Percentiles rank a stretch among this genome's conserved stretches.
These are phyloP conservation scores for Cynodonichthys magdalenae DNA, from an alignment of 2,797 vertebrate genomes.

Conservation along the genomic window DNA sequence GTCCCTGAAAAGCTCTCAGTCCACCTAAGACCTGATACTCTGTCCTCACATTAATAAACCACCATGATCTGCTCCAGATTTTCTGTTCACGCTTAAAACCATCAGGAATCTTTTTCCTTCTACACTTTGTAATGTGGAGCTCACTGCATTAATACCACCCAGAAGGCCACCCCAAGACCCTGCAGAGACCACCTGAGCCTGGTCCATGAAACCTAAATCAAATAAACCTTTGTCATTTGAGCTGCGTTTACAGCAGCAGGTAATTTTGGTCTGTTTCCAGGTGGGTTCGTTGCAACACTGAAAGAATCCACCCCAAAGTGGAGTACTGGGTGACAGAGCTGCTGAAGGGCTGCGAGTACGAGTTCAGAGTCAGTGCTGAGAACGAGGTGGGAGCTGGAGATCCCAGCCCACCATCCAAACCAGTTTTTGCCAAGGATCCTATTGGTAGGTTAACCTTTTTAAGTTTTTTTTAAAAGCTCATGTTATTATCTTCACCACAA, in stretches of 20 bases:
- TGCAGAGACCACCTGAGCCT: too few relatives aligned
- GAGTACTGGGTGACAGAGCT: slow-evolving; percentile 94
- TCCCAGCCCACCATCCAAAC: slow-evolving; percentile 95
- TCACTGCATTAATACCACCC: too few relatives aligned
- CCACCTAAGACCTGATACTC: too few relatives aligned
- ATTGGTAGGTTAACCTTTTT: slow-evolving; percentile 82
- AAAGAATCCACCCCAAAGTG: slow-evolving; percentile 87
- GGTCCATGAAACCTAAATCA: too few relatives aligned
- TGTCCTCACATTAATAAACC: too few relatives aligned
- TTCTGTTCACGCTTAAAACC: too few relatives aligned
- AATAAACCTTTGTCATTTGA: too few relatives aligned
- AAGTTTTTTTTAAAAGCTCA: not conserved
- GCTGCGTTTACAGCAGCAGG: not conserved
- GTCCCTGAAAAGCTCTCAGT: too few relatives aligned
- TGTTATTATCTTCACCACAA: not conserved
- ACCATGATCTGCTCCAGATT: too few relatives aligned
- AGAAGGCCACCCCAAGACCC: too few relatives aligned
- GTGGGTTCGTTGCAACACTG: slow-evolving; percentile 90
- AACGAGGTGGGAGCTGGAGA: slow-evolving; percentile 95
- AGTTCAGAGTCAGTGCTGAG: slow-evolving; percentile 97
- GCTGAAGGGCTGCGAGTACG: slow-evolving; percentile 94
- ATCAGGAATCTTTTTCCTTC: too few relatives aligned
- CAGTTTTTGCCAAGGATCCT: slow-evolving; percentile 95
- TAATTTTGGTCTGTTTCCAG: slow-evolving; percentile 57
- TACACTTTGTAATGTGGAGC: too few relatives aligned